Base-by-base conservation (phyloP, 1,140 invertebrate genomes). In the Heliconius himera region DNA sequence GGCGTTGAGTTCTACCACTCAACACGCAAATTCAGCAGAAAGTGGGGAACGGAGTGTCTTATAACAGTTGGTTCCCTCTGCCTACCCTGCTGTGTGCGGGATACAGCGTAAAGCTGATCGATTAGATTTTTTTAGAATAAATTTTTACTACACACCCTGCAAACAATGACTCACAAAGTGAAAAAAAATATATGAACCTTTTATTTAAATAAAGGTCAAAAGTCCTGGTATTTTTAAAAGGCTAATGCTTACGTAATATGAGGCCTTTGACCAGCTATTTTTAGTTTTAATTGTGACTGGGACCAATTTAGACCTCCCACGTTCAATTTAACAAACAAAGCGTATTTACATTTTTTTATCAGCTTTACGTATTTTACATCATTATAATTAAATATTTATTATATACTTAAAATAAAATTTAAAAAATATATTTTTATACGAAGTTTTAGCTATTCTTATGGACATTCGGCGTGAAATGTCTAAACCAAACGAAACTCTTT, bases 161-260 rank as follows among this genome's bases (percentile, higher is more conserved):
- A 20, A 56, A 56, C 20, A 41, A 41, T 41, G 8, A 41, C 9
- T 41, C 1, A 41, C 9, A 41, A 41, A 49, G 46, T 16, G 16
- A 56, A 56, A 54, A 54, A n/a, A 56, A 22, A 8, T 16, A n/a
- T 20, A 16, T 73, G 26, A 20, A 3, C 22, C 13, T 73, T 54
- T 51, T 73, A 29, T 1, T 8, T n/a, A n/a, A n/a, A 16, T 16
- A 74, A 54, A 74, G 56, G 33, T 41, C 74, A 76, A 66, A 66
- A 66, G 33, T 76, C 77, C 71, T 60, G 33, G 33, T 20, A 33
- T 38, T 38, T 38, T 22, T 54, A 78, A 49, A 46, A 70, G 56
- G 77, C 56, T 70, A 79, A 79, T 74, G 36, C 73, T 51, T 70
- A 73, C 77, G 77, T 73, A 73, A 79, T n/a, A 49, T 20, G 18